Evolutionary conservation across 2,888 invertebrate species (phyloP).

Genomic region (Pristionchus arcanus): DNA sequence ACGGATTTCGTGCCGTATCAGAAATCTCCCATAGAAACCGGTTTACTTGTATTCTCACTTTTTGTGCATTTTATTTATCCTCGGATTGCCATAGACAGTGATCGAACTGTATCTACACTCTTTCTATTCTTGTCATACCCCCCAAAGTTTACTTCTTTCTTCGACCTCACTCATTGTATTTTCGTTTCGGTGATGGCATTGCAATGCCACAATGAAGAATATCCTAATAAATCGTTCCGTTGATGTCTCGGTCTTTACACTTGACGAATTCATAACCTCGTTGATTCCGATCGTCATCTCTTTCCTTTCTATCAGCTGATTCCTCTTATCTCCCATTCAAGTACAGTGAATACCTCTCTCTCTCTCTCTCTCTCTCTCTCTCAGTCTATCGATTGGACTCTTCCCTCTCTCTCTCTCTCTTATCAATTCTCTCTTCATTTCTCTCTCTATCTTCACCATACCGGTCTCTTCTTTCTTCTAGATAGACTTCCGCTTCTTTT

Average conservation of each 20-base stretch:
- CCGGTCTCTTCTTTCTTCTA: conserved; percentile 24
- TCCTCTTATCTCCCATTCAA: conserved; percentile 11
- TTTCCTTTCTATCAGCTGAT: conserved; percentile 12
- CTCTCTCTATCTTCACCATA: conserved; percentile 30
- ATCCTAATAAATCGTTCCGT: neutral
- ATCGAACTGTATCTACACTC: neutral
- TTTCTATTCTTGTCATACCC: conserved; percentile 35
- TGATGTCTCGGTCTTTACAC: neutral
- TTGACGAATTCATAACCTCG: neutral
- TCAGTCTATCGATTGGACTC: conserved; percentile 18
- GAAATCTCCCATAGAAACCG: conserved; percentile 4
- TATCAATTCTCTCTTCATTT: conserved; percentile 27
- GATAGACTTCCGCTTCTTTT: conserved; percentile 13
- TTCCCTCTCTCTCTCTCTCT: conserved; percentile 34
- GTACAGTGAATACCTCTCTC: conserved; percentile 24
- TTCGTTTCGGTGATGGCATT: neutral
- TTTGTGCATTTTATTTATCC: neutral
- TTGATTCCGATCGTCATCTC: neutral
- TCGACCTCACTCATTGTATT: conserved; percentile 32
- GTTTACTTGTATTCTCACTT: neutral
- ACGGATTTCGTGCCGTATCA: neutral
- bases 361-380: conserved; percentile 30
- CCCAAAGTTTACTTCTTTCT: neutral
- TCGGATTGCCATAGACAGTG: neutral
- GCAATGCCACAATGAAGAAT: neutral